Percentiles rank a stretch among this genome's conserved stretches.
Conservation (phyloP, 37 sponge, comb jelly and placozoan species). For the Trichoplax adhaerens region DNA sequence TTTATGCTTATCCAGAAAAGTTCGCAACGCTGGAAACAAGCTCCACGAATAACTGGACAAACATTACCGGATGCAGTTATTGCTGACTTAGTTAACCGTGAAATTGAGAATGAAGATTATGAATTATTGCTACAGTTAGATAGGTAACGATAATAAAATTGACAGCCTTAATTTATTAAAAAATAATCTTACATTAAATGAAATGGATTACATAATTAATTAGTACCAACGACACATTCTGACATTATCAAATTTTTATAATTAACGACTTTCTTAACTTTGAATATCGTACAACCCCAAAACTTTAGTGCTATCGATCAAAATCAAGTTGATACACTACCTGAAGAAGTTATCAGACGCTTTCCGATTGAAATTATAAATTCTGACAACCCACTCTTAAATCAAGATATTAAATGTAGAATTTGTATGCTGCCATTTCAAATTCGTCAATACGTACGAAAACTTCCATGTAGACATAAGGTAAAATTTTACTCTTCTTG, state of each 20-base stretch:
- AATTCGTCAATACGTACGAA: slow-evolving; percentile 50
- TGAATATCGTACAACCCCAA: no score
- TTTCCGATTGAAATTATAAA: slow-evolving; percentile 42
- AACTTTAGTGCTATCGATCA: no score
- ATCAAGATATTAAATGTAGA: slow-evolving; percentile 12
- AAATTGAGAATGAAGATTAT: slow-evolving; percentile 66
- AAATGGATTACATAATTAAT: no score
- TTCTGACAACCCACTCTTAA: slow-evolving; percentile 20
- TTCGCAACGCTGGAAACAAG: not conserved
- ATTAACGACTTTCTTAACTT: no score
- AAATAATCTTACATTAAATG: no score
- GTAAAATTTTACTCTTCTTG: slow-evolving; percentile 11
- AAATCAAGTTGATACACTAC: not conserved
- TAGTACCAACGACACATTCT: no score
- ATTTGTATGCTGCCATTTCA: slow-evolving; percentile 26
- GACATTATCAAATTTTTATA: no score
- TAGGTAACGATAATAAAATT: not conserved
- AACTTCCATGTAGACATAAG: slow-evolving; percentile 61
- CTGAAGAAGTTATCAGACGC: slow-evolving; percentile 14
- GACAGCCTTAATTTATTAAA: no score
- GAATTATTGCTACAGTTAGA: slow-evolving; percentile 68
- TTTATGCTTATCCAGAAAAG: not conserved
- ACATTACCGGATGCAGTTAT: slow-evolving; percentile 38
- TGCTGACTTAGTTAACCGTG: slow-evolving; percentile 41
- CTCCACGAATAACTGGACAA: not conserved